These are phyloP conservation scores for Aquatica leii DNA, from an alignment of 2,888 invertebrate species.

Conservation along the genomic window DNA sequence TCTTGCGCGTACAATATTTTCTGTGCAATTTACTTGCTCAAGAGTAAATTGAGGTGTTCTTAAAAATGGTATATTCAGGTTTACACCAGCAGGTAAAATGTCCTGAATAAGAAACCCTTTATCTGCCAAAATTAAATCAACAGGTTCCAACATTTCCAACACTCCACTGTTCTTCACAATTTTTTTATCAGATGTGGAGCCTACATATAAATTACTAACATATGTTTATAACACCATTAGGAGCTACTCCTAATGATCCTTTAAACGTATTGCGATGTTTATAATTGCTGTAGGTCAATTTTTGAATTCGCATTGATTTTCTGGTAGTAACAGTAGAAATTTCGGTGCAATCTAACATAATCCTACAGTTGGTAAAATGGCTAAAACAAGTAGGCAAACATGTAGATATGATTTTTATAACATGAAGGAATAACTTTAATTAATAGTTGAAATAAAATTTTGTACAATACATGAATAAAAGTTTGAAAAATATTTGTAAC, in stretches of 20 bases:
- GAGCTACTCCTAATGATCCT: neutral
- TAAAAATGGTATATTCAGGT: too few species aligned
- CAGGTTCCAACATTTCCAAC: too few species aligned
- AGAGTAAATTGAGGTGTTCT: too few species aligned
- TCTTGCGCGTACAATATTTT: too few species aligned
- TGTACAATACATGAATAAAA: constrained; percentile 23
- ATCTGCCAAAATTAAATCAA: too few species aligned
- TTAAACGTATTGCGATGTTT: constrained; percentile 12
- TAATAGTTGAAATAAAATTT: constrained; percentile 25
- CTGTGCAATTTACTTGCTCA: too few species aligned
- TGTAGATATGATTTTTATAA: constrained; percentile 28
- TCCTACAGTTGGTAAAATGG: constrained; percentile 26
- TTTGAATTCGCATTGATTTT: neutral
- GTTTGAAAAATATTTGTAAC: constrained; percentile 26
- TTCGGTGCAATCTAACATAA: constrained; percentile 33
- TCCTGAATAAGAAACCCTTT: too few species aligned
- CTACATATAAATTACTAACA: too few species aligned
- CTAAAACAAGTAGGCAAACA: constrained; percentile 26
- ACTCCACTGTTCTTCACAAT: too few species aligned
- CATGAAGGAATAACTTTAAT: constrained; percentile 20
- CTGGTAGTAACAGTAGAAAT: constrained; percentile 5
- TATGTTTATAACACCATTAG: too few species aligned
- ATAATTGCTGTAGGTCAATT: constrained; percentile 8
- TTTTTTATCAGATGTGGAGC: too few species aligned
- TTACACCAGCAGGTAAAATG: too few species aligned